phyloP scores from a whole-genome alignment of 1,140 invertebrate genomes.

The Alviniconcha marisindica region DNA sequence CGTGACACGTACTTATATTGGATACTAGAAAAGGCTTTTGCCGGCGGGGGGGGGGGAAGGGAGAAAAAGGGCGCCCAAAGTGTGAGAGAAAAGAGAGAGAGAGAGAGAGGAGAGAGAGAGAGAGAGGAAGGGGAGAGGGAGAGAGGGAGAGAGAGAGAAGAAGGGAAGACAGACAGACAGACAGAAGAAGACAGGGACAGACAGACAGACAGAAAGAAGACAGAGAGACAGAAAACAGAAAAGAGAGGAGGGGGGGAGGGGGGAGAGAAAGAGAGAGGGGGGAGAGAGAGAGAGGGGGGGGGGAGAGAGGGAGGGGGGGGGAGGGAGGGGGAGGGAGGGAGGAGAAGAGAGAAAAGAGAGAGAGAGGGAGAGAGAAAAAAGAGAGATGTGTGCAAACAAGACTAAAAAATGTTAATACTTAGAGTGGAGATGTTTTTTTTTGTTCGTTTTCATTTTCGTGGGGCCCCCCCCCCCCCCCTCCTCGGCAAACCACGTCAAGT shows the following conservation, averaged over 20 bases:
- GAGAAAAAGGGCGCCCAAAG: no score
- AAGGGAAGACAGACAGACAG: not conserved
- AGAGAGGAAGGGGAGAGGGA: not conserved
- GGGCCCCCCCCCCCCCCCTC: no score
- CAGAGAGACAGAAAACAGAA: not conserved
- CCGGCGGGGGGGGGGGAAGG: no score
- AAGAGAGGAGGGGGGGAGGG: not conserved
- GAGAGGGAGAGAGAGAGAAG: conserved; percentile 6
- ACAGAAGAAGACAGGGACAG: not conserved
- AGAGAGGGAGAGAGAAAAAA: not conserved
- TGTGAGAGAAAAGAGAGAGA: not conserved
- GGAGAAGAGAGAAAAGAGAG: conserved; percentile 7
- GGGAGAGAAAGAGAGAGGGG: not conserved
- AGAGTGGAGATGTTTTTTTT: no score
- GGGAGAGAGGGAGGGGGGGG: not conserved
- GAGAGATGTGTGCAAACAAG: not conserved
- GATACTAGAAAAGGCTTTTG: no score
- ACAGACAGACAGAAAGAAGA: not conserved
- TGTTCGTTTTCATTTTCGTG: no score
- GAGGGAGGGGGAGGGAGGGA: not conserved
- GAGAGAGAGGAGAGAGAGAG: not conserved
- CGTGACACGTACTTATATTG: no score
- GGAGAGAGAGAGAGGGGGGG: not conserved
- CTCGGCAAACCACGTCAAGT: no score
- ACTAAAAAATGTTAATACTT: no score